These are phyloP conservation scores for Cebus imitator DNA, from an alignment of 2,113 vertebrate genomes.

Conservation along the genomic window DNA sequence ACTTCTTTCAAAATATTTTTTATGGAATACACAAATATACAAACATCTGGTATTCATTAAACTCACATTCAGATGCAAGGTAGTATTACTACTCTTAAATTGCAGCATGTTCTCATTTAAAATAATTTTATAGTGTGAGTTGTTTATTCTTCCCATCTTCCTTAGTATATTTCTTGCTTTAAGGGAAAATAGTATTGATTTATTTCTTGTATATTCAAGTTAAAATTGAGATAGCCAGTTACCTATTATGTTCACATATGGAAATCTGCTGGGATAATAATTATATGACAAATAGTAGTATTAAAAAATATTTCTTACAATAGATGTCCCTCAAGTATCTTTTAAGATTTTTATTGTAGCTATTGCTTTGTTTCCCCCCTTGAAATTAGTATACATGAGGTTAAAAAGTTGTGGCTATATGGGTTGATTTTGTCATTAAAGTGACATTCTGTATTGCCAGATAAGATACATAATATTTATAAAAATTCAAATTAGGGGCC, in stretches of 20 bases:
- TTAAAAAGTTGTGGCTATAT: neutral
- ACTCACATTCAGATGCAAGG: neutral
- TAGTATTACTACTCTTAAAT: neutral
- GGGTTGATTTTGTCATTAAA: neutral
- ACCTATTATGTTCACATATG: neutral
- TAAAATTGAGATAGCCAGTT: neutral
- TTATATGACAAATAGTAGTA: neutral
- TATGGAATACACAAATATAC: neutral
- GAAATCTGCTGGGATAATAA: neutral
- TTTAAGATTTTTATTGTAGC: neutral
- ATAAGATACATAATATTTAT: neutral
- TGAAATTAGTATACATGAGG: neutral
- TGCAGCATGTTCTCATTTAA: neutral
- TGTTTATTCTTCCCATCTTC: neutral
- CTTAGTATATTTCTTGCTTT: neutral
- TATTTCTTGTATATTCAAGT: neutral
- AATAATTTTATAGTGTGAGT: neutral
- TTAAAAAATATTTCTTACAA: neutral
- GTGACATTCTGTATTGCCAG: neutral
- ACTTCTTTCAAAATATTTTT: conserved; percentile 1
- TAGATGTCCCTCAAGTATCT: neutral
- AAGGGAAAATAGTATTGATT: neutral
- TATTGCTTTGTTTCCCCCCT: neutral
- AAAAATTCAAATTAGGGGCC: neutral
- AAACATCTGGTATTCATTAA: neutral